A percentile compares a stretch with the other conserved stretches of the same genome.
phyloP scores from a whole-genome alignment of 2,888 invertebrate genomes.

The Brachynemurus nebulosus region DNA sequence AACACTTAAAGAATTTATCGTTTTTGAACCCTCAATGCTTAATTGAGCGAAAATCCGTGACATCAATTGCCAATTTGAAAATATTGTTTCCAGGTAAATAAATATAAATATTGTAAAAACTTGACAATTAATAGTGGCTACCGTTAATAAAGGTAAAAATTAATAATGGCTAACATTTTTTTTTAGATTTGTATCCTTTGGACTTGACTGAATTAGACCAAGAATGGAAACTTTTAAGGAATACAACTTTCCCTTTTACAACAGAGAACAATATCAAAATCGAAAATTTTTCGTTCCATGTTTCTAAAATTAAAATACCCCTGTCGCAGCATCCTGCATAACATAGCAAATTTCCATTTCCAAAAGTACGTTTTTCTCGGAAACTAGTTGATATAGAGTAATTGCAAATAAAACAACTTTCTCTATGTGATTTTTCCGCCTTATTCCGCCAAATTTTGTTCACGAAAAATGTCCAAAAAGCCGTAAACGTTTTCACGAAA shows the following conservation, averaged over 20 bases:
- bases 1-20: not conserved
- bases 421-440: too few relatives aligned
- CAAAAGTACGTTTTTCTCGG: too few relatives aligned
- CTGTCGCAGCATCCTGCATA: too few relatives aligned
- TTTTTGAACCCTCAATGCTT: not conserved
- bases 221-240: not conserved
- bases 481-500: too few relatives aligned
- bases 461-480: too few relatives aligned
- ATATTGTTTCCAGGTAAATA: too few relatives aligned
- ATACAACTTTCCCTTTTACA: not conserved
- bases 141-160: not conserved
- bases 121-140: not conserved
- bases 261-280: not conserved
- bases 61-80: too few relatives aligned
- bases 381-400: too few relatives aligned
- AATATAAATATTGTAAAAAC: not conserved
- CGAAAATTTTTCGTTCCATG: not conserved
- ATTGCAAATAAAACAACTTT: too few relatives aligned
- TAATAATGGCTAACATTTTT: not conserved
- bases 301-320: constrained; percentile 10
- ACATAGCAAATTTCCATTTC: too few relatives aligned
- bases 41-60: too few relatives aligned
- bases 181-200: not conserved
- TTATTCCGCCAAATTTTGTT: too few relatives aligned
- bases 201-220: not conserved